Evolutionary conservation across 2,113 vertebrate species (phyloP), one percentile per base, ranked within the genome.

Genomic region (Budorcas taxicolor): DNA sequence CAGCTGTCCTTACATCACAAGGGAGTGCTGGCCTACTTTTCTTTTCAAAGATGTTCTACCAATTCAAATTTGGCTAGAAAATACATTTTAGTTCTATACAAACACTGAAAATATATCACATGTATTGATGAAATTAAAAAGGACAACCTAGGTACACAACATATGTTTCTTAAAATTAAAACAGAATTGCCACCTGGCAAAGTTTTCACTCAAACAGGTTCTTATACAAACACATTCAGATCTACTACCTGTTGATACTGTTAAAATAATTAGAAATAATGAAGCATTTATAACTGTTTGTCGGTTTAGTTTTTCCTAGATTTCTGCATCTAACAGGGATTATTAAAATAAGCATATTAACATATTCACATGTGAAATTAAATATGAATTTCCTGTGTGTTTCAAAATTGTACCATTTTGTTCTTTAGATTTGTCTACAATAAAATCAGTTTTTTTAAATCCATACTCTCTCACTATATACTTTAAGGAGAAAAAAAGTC

Each of bases 51-150:
- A 83, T 91, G 45, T 84, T 83, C 45, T 33, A 91, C 14, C 52
- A 93, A 95, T 86, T 97, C 86, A 95, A 74, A 97, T 89, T 96
- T 71, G 86, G 14, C 86, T 87, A 91, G 58, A 95, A 97, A 87
- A 93, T 88, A 57, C 57, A 60, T 89, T 62, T 97, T 57, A 80
- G 21, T 89, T 96, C 50, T 64, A 90, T 19, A 95, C 85, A 94
- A 96, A 78, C 52, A 88, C 31, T 78, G 33, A 87, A 80, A n/a
- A 45, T 40, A 93, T 27, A 76, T 96, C 50, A 74, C 33, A 64
- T 58, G 67, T 52, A 95, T 83, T 71, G 53, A 53, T 82, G 31
- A 94, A 84, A 91, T 95, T 93, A 64, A 93, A 97, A 97, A 95
- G 67, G 40, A 95, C 87, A 97, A 55, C n/a, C 15, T 17, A 93